Base-by-base conservation (phyloP, 2,113 vertebrate genomes). In the Gambusia holbrooki region DNA sequence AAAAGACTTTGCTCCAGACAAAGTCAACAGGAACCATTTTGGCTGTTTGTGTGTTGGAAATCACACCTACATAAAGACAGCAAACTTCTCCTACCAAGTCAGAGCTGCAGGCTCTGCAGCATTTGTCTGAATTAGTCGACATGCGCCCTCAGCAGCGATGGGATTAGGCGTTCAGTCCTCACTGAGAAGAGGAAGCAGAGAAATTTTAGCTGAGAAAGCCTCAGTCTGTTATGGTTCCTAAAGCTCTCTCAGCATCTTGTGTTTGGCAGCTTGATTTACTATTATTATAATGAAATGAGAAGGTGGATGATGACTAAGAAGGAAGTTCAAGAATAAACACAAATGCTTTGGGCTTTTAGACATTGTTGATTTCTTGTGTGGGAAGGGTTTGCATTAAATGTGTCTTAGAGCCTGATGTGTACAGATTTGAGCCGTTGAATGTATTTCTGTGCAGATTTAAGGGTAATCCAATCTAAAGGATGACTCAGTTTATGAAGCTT, bases 321-420 rank as follows among this genome's bases (percentile, higher is more conserved):
- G 76, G 69, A 81, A 76, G 69, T 58, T 58, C 22, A 58, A 58
- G 82, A 82, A 76, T 73, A 58, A 66, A 82, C 79, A 82, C 63
- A 72, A 77, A 80, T 84, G 81, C 69, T 45, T 73, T 77, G 5
- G 1, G 48, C 74, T 78, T 74, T 73, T 76, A 8, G 72, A 71
- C 69, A 35, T 61, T 69, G 62, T 81, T 62, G 62, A 61, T 66
- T 69, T 79, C 64, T 73, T 35, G 75, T 65, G 80, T 88, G 60
- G 77, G 80, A 73, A 80, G 77, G 70, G 62, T 77, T 73, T 73
- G 60, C 77, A 68, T 86, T 42, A 83, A 73, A 81, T 51, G 70
- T 28, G 68, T 73, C 32, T 76, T 78, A 73, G 60, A 71, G n/a
- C 40, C 58, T 61, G 75, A 69, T 71, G 4, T 62, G 76, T 70